phyloP scores from a whole-genome alignment of 2,113 vertebrate genomes.

The Tragelaphus buxtoni region DNA sequence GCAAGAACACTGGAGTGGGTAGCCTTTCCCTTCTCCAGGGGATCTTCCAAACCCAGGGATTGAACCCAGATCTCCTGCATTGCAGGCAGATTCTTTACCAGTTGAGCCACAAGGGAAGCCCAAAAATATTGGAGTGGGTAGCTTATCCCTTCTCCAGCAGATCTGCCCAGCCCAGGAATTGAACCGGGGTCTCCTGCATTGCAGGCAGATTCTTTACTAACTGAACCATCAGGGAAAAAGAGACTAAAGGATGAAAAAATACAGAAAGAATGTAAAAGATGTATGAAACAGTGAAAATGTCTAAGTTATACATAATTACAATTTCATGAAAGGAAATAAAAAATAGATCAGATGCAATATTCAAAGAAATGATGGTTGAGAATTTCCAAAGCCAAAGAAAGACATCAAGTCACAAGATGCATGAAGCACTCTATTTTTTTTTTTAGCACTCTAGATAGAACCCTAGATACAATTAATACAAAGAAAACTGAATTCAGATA shows the following conservation, averaged over 20 bases:
- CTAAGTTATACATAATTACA: background rate
- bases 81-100: background rate
- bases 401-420: background rate
- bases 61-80: background rate
- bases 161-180: background rate
- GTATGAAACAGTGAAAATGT: background rate
- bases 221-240: background rate
- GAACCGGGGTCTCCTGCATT: background rate
- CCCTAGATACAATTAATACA: background rate
- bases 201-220: background rate
- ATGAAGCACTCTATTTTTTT: background rate
- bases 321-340: background rate
- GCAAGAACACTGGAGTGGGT: background rate
- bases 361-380: background rate
- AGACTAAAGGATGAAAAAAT: background rate
- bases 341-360: background rate
- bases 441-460: background rate
- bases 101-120: background rate
- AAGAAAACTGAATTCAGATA: background rate
- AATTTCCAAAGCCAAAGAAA: conserved; percentile 31
- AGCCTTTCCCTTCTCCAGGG: background rate
- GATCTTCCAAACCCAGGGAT: background rate
- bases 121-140: background rate
- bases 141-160: background rate
- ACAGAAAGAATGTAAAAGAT: background rate